Percentiles rank a stretch among this genome's conserved stretches.
phyloP scores from a whole-genome alignment of 1,140 invertebrate species.

The Argopecten irradians region DNA sequence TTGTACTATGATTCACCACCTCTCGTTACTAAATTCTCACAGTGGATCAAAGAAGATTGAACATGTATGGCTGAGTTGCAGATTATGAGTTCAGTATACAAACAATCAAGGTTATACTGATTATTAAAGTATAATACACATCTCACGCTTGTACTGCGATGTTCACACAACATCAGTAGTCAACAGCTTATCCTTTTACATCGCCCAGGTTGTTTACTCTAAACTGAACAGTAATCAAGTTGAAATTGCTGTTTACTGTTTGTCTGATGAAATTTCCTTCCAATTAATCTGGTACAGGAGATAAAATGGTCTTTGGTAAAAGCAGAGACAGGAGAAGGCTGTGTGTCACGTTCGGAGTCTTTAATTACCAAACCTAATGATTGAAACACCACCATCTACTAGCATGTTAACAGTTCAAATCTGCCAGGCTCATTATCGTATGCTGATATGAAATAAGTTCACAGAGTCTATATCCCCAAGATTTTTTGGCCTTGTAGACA shows the following conservation, averaged over 20 bases:
- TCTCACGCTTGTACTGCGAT: background rate
- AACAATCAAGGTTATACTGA: background rate
- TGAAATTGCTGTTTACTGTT: background rate
- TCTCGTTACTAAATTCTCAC: no score
- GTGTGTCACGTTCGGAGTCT: background rate
- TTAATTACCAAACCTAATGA: constrained; percentile 2
- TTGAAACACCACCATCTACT: background rate
- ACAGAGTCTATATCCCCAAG: background rate
- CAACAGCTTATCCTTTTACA: background rate
- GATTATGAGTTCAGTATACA: background rate
- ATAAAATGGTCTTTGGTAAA: background rate
- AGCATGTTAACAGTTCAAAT: background rate
- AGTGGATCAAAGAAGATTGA: no score
- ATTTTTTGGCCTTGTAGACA: no score
- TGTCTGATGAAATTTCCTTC: background rate
- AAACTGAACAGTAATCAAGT: background rate
- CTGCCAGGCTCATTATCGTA: background rate
- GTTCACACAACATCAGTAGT: background rate
- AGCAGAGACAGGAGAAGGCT: background rate
- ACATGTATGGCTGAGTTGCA: background rate
- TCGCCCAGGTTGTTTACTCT: background rate
- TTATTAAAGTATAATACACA: background rate
- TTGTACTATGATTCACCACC: no score
- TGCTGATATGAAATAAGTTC: background rate
- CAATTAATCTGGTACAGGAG: background rate